phyloP scores from a whole-genome alignment of 2,888 invertebrate genomes.

The Caenorhabditis sinica region DNA sequence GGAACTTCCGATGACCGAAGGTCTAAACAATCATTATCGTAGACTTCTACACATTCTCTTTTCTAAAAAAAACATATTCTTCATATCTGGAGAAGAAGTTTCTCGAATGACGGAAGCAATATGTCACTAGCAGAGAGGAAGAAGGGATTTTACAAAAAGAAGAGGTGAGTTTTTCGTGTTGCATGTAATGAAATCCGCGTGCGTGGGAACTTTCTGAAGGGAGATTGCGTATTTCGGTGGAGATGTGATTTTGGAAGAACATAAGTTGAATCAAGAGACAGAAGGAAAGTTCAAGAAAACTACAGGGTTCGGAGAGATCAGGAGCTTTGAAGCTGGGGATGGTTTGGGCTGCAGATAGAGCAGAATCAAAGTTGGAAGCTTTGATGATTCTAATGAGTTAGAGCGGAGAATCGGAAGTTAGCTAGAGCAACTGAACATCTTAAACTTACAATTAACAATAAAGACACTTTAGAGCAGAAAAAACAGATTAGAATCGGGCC shows the following conservation, averaged over 20 bases:
- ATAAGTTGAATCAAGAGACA: not conserved
- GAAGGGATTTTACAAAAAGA: too few species aligned
- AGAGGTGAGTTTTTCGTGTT: conserved; percentile 25
- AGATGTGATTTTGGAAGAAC: too few species aligned
- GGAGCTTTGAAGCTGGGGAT: not conserved
- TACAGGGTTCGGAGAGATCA: not conserved
- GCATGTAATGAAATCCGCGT: conserved; percentile 34
- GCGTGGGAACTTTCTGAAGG: conserved; percentile 40
- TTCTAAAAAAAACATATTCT: not conserved
- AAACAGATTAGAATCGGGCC: too few species aligned
- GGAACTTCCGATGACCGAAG: conserved; percentile 17
- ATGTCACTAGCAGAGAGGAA: conserved; percentile 39
- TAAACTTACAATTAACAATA: too few species aligned
- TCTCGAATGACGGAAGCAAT: conserved; percentile 48
- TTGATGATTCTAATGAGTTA: too few species aligned
- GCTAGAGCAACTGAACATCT: too few species aligned
- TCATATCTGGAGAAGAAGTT: conserved; percentile 5
- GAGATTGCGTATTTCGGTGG: conserved; percentile 1
- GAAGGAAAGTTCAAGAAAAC: not conserved
- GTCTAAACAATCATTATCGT: conserved; percentile 19
- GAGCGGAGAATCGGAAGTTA: too few species aligned
- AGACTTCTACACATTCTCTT: conserved; percentile 2
- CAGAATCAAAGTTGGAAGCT: not conserved
- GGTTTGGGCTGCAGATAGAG: not conserved
- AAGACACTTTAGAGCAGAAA: too few species aligned